Percentiles rank a stretch among this genome's conserved stretches.
Evolutionary conservation across 2,797 vertebrate species (phyloP).

Genomic region (Sus cebifrons): DNA sequence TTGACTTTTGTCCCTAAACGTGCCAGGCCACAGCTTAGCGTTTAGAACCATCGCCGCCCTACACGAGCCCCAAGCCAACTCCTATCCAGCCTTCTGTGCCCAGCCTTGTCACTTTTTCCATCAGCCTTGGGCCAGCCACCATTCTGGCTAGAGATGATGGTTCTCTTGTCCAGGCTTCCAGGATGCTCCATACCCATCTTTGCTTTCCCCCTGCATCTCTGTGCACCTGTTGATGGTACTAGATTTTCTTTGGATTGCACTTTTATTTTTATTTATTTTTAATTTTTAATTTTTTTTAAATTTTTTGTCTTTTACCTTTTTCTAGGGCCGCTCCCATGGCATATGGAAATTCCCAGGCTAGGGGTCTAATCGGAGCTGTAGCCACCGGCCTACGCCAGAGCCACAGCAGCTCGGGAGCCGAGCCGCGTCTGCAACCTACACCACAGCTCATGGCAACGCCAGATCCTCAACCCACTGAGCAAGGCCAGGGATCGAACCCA

Average conservation of each 20-base stretch:
- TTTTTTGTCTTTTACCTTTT: too few relatives aligned
- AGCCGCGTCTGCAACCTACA: too few relatives aligned
- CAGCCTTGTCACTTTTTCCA: not conserved
- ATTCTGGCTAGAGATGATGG: not conserved
- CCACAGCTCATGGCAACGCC: too few relatives aligned
- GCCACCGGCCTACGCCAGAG: too few relatives aligned
- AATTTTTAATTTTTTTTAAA: too few relatives aligned
- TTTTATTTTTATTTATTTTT: too few relatives aligned
- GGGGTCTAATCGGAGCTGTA: too few relatives aligned
- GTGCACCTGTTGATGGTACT: not conserved
- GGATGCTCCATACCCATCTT: not conserved
- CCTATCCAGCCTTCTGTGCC: not conserved
- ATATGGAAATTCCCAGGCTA: too few relatives aligned
- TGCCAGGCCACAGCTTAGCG: not conserved
- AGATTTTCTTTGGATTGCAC: not conserved
- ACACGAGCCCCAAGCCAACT: not conserved
- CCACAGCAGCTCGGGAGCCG: too few relatives aligned
- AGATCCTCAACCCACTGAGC: too few relatives aligned
- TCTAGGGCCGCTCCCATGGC: too few relatives aligned
- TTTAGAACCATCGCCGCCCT: not conserved
- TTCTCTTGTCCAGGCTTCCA: not conserved
- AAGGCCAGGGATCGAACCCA: too few relatives aligned
- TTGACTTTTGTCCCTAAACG: not conserved
- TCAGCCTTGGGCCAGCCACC: not conserved
- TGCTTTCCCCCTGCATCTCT: not conserved